A percentile compares a stretch with the other conserved stretches of the same genome.
Conservation (phyloP, 2,797 vertebrate genomes). For the Heliangelus exortis region DNA sequence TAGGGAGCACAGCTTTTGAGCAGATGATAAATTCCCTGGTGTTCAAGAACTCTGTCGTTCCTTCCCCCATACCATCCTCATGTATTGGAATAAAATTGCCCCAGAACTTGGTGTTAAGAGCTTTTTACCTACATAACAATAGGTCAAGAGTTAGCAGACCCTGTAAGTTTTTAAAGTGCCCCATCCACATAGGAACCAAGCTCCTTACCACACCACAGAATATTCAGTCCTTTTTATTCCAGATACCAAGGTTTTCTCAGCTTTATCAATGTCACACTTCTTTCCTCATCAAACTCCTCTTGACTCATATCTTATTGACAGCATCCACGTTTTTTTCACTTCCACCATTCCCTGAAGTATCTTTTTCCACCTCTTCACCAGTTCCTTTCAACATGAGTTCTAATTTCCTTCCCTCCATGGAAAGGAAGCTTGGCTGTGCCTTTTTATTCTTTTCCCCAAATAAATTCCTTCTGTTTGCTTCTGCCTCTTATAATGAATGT, state of each 20-base stretch:
- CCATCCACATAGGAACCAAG: neutral
- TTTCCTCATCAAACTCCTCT: neutral
- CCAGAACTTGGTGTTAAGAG: neutral
- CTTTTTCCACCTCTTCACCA: neutral
- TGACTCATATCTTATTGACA: neutral
- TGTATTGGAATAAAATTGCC: neutral
- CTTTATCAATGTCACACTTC: neutral
- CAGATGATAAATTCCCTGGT: neutral
- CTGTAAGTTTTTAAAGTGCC: neutral
- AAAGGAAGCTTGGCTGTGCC: neutral
- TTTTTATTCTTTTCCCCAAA: conserved; percentile 7
- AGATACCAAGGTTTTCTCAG: neutral
- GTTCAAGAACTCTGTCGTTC: neutral
- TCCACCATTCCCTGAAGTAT: neutral
- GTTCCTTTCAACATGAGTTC: neutral
- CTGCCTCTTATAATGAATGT: neutral
- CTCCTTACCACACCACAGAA: neutral
- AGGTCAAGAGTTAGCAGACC: neutral
- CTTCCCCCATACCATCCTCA: neutral
- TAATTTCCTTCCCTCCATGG: neutral
- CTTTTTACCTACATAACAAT: neutral
- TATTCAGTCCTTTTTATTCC: neutral
- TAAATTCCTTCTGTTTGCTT: conserved; percentile 4
- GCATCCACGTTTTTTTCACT: neutral
- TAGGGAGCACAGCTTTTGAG: neutral